Evolutionary conservation across 2,113 vertebrate genomes (phyloP).

Genomic region (Ceratotherium simum): DNA sequence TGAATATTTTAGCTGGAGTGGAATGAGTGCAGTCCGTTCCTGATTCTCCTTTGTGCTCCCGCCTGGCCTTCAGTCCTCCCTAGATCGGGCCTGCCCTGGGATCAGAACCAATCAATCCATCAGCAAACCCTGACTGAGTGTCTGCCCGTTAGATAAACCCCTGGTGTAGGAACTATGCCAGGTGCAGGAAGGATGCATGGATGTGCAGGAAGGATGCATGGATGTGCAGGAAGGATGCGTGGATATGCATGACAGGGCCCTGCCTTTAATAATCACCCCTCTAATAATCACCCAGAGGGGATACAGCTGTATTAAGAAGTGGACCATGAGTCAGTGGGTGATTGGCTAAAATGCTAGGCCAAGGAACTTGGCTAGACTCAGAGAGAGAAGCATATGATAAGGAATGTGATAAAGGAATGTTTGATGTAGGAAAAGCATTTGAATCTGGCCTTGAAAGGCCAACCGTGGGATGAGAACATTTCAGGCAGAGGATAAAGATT

Average conservation of each 20-base stretch:
- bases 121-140: not conserved
- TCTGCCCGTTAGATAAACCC: not conserved
- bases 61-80: not conserved
- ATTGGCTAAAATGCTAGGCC: not conserved
- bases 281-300: not conserved
- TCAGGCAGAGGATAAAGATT: not conserved
- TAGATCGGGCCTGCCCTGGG: not conserved
- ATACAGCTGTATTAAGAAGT: not conserved
- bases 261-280: too few relatives aligned
- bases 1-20: not conserved
- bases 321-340: not conserved
- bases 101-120: not conserved
- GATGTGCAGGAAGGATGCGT: not conserved
- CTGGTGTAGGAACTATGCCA: not conserved
- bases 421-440: not conserved
- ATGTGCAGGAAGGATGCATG: not conserved
- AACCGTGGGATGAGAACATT: not conserved
- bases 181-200: not conserved
- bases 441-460: not conserved
- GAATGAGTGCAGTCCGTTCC: not conserved
- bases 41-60: not conserved
- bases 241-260: rapidly evolving
- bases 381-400: not conserved
- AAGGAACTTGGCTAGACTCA: not conserved
- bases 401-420: not conserved